Evolutionary conservation across 2,888 invertebrate species (phyloP).

Genomic region (Tiliacea aurago): DNA sequence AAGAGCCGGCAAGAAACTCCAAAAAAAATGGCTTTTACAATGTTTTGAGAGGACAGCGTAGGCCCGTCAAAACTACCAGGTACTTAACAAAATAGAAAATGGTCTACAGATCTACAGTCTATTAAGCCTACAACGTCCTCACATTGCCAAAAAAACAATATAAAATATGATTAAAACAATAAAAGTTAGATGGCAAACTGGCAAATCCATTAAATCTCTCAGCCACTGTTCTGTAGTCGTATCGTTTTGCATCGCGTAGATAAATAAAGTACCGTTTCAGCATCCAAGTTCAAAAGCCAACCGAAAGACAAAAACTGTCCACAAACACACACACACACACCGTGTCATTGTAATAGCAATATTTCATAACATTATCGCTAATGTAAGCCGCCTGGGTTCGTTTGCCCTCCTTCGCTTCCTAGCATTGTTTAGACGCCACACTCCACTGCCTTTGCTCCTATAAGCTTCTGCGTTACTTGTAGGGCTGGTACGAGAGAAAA

Average conservation of each 20-base stretch:
- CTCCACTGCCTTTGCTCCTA: conserved; percentile 71
- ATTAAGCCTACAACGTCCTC: too few species aligned
- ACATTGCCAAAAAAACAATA: too few species aligned
- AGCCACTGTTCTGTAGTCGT: neutral
- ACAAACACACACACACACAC: conserved; percentile 14
- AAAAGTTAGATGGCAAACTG: too few species aligned
- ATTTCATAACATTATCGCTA: conserved; percentile 88
- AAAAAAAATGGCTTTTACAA: too few species aligned
- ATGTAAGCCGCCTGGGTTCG: conserved; percentile 80
- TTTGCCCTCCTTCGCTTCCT: conserved; percentile 70
- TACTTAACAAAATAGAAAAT: too few species aligned
- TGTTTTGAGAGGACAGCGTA: too few species aligned
- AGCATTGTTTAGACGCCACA: conserved; percentile 71
- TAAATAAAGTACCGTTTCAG: neutral
- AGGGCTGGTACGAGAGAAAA: conserved; percentile 52
- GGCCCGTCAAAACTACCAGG: too few species aligned
- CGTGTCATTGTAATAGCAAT: conserved; percentile 67
- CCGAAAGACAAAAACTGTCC: conserved; percentile 27
- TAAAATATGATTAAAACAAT: too few species aligned
- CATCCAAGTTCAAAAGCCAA: conserved; percentile 34
- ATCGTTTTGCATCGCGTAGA: neutral
- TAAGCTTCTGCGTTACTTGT: conserved; percentile 55
- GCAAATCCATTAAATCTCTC: neutral
- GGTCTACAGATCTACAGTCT: too few species aligned
- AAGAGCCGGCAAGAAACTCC: too few species aligned